Base-by-base conservation (phyloP, 2,113 vertebrate genomes). In the Peromyscus californicus region DNA sequence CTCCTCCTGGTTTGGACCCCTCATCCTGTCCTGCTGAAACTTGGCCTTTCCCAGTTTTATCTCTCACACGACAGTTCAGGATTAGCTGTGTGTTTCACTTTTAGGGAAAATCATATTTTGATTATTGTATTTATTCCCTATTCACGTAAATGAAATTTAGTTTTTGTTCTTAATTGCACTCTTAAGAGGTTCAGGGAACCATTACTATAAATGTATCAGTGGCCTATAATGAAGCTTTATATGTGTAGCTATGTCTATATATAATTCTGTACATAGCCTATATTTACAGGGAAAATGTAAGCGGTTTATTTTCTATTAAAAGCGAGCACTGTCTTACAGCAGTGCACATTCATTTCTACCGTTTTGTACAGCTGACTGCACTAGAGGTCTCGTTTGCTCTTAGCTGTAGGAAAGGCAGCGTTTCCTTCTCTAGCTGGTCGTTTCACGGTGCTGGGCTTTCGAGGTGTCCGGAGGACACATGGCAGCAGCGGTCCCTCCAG, bases 231-330 rank as follows among this genome's bases (percentile, higher is more conserved):
- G 98, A 99, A 99, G 99, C 99, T 99, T 99, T 99, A 99, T 99
- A 99, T 98, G 98, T 99, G 99, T 99, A 99, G 98, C 98, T 99
- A 97, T 99, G 99, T 99, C 98, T 99, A 98, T 99, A 98, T 98
- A 99, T 98, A 98, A 98, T 98, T 98, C 98, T 99, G 99, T 99
- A 99, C 97, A 99, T 99, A 99, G 99, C 98, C 99, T 99, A 99
- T 99, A 99, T 99, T 99, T 99, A 99, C 99, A 99, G 99, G 99
- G 98, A 98, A 99, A 98, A 99, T 99, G 99, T 99, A 98, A 98
- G 98, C 99, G 96, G 98, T 99, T 99, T 99, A 99, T 99, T 99
- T 99, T 99, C 98, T 99, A 99, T 99, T 99, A 99, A 99, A 99
- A 99, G 99, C 98, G 91, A 99, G 99, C 99, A 98, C 99, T 99